These are phyloP conservation scores for Lapara coniferarum DNA, from an alignment of 2,888 invertebrate genomes.

Conservation along the genomic window DNA sequence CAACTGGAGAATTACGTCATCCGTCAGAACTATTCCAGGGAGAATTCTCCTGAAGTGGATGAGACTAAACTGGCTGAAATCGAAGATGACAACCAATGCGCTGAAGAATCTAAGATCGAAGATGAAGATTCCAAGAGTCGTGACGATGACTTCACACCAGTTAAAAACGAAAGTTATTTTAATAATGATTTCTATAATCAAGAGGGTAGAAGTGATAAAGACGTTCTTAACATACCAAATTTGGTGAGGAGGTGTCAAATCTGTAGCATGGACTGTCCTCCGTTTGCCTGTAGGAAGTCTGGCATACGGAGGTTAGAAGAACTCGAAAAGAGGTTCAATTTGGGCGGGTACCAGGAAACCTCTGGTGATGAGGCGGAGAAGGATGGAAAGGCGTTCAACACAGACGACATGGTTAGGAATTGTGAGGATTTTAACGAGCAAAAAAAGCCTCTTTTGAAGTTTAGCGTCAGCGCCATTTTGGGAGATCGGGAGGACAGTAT, in stretches of 20 bases:
- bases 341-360: conserved; percentile 69
- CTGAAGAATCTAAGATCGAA: conserved; percentile 57
- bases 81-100: conserved; percentile 58
- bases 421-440: conserved; percentile 73
- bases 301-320: conserved; percentile 72
- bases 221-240: conserved; percentile 72
- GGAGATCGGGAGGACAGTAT: conserved; percentile 83
- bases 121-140: conserved; percentile 72
- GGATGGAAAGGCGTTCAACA: conserved; percentile 54
- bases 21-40: conserved; percentile 64
- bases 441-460: conserved; percentile 92
- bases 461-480: conserved; percentile 96
- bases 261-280: conserved; percentile 84
- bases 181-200: conserved; percentile 65
- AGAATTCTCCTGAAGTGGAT: conserved; percentile 70
- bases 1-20: conserved; percentile 73
- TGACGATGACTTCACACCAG: conserved; percentile 57
- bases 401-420: conserved; percentile 71
- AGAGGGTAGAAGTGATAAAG: conserved; percentile 59
- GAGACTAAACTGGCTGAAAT: conserved; percentile 57
- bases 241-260: conserved; percentile 76
- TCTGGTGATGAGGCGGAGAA: conserved; percentile 69
- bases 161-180: conserved; percentile 68
- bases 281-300: conserved; percentile 75
- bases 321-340: conserved; percentile 71